Evolutionary conservation across 2,797 vertebrate genomes (phyloP).

Genomic region (Sphenodon punctatus): DNA sequence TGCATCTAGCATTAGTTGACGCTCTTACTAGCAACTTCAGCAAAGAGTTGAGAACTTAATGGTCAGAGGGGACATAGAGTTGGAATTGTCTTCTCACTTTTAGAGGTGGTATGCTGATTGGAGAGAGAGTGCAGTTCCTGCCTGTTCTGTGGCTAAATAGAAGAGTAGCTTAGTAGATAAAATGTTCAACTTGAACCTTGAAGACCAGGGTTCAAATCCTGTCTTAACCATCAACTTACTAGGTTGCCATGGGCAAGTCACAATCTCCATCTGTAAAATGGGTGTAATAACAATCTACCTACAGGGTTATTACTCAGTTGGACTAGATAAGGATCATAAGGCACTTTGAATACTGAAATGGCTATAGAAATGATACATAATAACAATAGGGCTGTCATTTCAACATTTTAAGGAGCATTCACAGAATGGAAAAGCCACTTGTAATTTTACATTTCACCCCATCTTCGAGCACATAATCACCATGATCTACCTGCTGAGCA

Average conservation of each 20-base stretch:
- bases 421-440: not conserved
- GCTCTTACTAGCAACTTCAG: not conserved
- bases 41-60: not conserved
- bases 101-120: not conserved
- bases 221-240: no score
- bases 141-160: not conserved
- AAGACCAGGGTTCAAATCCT: no score
- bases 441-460: not conserved
- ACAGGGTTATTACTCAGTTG: no score
- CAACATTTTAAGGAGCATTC: not conserved
- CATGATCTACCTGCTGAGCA: not conserved
- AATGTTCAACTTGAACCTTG: no score
- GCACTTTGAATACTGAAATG: no score
- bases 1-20: rapidly evolving
- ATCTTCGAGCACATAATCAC: not conserved
- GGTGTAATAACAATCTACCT: no score
- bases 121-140: not conserved
- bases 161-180: not conserved
- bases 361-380: no score
- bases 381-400: not conserved
- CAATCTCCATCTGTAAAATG: no score
- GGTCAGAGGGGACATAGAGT: not conserved
- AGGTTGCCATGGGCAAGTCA: no score
- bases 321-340: no score
- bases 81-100: not conserved